Evolutionary conservation across 2,888 invertebrate species (phyloP).

Genomic region (Calliscelio sp.): DNA sequence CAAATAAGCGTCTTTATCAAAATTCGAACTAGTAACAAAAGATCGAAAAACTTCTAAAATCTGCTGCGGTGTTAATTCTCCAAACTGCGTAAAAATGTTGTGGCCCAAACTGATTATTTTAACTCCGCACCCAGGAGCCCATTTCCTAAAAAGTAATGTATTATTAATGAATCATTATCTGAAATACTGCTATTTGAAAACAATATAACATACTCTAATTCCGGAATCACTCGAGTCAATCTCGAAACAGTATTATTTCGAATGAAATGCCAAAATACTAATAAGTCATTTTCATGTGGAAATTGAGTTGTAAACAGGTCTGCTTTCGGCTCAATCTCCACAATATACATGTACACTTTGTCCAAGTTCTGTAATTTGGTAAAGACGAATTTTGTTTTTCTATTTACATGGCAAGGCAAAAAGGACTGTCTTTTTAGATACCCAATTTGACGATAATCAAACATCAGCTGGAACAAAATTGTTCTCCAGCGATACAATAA

Average conservation of each 20-base stretch:
- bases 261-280: not conserved
- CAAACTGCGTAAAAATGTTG: slow-evolving; percentile 91
- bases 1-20: slow-evolving; percentile 42
- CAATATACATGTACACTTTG: no score
- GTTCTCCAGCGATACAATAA: slow-evolving; percentile 87
- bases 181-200: no score
- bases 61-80: slow-evolving; percentile 89
- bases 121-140: slow-evolving; percentile 91
- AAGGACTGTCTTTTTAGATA: slow-evolving; percentile 79
- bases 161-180: no score
- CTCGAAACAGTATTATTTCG: no score
- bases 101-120: slow-evolving; percentile 88
- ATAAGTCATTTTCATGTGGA: slow-evolving; percentile 8
- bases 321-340: slow-evolving; percentile 16
- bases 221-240: no score
- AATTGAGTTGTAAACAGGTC: not conserved
- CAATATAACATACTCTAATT: no score
- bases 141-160: slow-evolving; percentile 88
- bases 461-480: slow-evolving; percentile 90
- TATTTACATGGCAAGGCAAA: no score
- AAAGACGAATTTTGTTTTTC: no score
- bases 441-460: slow-evolving; percentile 88
- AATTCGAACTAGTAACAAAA: slow-evolving; percentile 82
- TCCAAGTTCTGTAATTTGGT: no score
- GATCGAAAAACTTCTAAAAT: slow-evolving; percentile 89